Evolutionary conservation across 2,113 vertebrate species (phyloP), one percentile per base, ranked within the genome.

Genomic region (Dasyurus viverrinus): DNA sequence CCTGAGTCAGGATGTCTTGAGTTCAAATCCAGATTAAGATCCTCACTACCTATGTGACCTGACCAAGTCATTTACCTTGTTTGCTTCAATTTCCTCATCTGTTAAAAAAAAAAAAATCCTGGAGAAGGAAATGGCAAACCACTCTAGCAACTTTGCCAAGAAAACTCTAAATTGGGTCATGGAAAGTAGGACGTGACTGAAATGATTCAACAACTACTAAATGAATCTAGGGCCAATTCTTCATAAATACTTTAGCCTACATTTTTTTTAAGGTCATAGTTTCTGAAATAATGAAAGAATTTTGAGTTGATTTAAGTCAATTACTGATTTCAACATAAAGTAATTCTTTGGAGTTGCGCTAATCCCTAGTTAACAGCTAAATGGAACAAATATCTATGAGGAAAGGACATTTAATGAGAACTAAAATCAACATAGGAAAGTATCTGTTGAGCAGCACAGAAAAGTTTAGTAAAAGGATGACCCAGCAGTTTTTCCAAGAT

Each of bases 211-310:
- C 3, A 68, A 68, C 57, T 36, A 68, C 27, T 68, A 68, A 68
- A 68, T 68, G 57, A 30, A 68, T 36, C 57, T 68, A 68, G 57
- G 30, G 30, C 11, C 30, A 36, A 68, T 36, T 68, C 30, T 94
- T 96, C 90, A 92, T 27, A 92, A 90, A 54, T 8, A 4, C 92
- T 4, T 92, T 92, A 60, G 93, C 24, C 92, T 42, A 76, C 26
- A 93, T 36, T 10, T 93, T 60, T 57, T 93, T 53, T 91, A 68
- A 68, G 57, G 14, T 36, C 57, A 68, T 10, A 26, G 47, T 96
- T 95, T 94, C 53, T 5, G 90, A 96, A 91, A 95, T 54, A 92
- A 93, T 23, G 89, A 50, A 95, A 94, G 96, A 93, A 46, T 8
- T 94, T 96, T 22, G 36, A 16, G 4, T n/a, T 36, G 36, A 30